Conservation (phyloP, 2,113 vertebrate genomes). For the Danio rerio region GRCz12tu NC_133188.1:40159501-40160000, state of each 20-base stretch:
- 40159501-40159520: constrained; percentile 79
- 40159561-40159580: constrained; percentile 87
- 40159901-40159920: background rate
- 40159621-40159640: background rate
- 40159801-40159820: background rate
- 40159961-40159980: too few species aligned
- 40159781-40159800: background rate
- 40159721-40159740: background rate
- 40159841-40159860: background rate
- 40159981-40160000: too few species aligned
- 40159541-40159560: constrained; percentile 82
- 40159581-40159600: constrained; percentile 83
- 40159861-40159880: background rate
- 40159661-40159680: background rate
- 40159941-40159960: too few species aligned
- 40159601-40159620: constrained; percentile 88
- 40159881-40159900: background rate
- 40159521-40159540: constrained; percentile 89
- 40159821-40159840: too few species aligned
- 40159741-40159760: background rate
- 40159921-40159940: too few species aligned
- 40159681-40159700: background rate
- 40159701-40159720: too few species aligned
- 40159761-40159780: too few species aligned
- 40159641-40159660: background rate